Percentiles rank a stretch among this genome's conserved stretches.
These are phyloP conservation scores for Lethrus apterus DNA, from an alignment of 1,140 invertebrate species.

Conservation along the genomic window DNA sequence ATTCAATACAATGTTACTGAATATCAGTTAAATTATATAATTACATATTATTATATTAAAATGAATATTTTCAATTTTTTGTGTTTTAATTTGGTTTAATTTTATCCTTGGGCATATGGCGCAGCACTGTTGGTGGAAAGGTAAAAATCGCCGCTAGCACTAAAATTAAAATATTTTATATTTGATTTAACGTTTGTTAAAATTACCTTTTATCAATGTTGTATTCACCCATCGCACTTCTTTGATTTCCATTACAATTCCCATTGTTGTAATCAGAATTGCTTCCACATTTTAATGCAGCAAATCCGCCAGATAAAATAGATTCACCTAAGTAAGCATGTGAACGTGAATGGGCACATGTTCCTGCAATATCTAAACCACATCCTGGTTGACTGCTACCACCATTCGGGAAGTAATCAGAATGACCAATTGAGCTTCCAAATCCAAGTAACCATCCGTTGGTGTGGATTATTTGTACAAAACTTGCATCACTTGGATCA, in stretches of 20 bases:
- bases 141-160: conserved; percentile 20
- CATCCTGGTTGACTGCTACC: conserved; percentile 58
- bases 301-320: conserved; percentile 40
- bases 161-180: conserved; percentile 13
- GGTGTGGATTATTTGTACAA: conserved; percentile 67
- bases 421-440: conserved; percentile 44
- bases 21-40: too few species aligned
- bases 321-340: conserved; percentile 54
- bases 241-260: conserved; percentile 45
- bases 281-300: conserved; percentile 46
- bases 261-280: conserved; percentile 48
- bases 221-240: conserved; percentile 46
- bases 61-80: too few species aligned
- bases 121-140: conserved; percentile 17
- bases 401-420: conserved; percentile 50
- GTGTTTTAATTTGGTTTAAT: too few species aligned
- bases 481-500: conserved; percentile 53
- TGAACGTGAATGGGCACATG: conserved; percentile 48
- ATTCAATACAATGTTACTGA: too few species aligned
- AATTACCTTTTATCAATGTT: conserved; percentile 47
- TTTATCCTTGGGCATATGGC: conserved; percentile 14
- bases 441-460: conserved; percentile 48
- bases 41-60: too few species aligned
- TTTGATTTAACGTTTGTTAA: conserved; percentile 1
- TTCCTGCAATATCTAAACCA: conserved; percentile 36